Conservation (phyloP, 2,888 invertebrate species). For the Chamaedrilus cognettii region DNA sequence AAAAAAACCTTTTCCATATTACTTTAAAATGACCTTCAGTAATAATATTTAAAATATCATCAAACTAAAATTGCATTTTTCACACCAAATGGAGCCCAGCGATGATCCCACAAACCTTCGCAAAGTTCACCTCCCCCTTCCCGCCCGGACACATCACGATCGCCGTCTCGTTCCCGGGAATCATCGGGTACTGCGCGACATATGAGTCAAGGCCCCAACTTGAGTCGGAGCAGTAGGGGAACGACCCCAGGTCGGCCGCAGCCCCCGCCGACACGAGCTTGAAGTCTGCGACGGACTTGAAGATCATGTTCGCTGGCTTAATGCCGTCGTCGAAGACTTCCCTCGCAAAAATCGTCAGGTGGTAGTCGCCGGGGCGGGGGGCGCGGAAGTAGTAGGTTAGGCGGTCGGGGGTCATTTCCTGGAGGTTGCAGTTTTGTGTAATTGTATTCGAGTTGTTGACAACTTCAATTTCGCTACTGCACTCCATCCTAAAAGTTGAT, state of each 20-base stretch:
- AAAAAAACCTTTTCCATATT: no score
- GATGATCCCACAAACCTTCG: no score
- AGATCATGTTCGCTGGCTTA: slow-evolving; percentile 52
- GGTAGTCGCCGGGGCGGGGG: slow-evolving; percentile 22
- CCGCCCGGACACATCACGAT: slow-evolving; percentile 45
- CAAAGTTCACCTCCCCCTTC: slow-evolving; percentile 53
- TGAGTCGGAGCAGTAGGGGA: slow-evolving; percentile 56
- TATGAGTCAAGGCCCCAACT: slow-evolving; percentile 57
- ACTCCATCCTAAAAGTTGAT: no score
- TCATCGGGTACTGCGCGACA: slow-evolving; percentile 53
- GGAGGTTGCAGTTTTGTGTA: no score
- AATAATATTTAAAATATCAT: no score
- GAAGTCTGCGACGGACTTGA: slow-evolving; percentile 57
- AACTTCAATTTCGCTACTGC: no score
- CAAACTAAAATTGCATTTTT: no score
- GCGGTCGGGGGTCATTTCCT: slow-evolving; percentile 53
- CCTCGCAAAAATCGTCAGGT: slow-evolving; percentile 52
- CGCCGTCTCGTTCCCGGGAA: slow-evolving; percentile 49
- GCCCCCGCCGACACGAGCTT: slow-evolving; percentile 53
- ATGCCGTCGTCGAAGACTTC: slow-evolving; percentile 50
- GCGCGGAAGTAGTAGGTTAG: slow-evolving; percentile 45
- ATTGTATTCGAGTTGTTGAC: no score
- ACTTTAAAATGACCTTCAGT: no score
- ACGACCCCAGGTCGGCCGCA: slow-evolving; percentile 46
- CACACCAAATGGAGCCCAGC: no score